A percentile compares a stretch with the other conserved stretches of the same genome.
phyloP scores from a whole-genome alignment of 2,797 vertebrate species.

The Gymnoscopelus microlampas region DNA sequence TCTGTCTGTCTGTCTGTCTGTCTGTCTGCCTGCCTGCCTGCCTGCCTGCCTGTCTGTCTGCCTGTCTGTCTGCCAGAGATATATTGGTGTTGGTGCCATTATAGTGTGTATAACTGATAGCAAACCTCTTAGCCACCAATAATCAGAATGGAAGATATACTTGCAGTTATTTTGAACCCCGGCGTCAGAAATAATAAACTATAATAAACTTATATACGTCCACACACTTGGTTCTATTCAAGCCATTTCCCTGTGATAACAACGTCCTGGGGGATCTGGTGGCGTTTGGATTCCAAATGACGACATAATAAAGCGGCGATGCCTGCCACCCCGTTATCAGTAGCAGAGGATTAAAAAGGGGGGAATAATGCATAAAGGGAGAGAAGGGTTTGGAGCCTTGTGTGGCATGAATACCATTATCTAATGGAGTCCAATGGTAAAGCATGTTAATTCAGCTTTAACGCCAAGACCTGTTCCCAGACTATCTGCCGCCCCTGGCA shows the following conservation, averaged over 20 bases:
- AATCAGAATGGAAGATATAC: slow-evolving; percentile 70
- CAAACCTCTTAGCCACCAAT: slow-evolving; percentile 58
- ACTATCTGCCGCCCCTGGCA: slow-evolving; percentile 81
- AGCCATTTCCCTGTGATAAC: slow-evolving; percentile 81
- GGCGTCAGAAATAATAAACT: slow-evolving; percentile 80
- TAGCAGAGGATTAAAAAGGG: slow-evolving; percentile 77
- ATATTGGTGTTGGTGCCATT: slow-evolving; percentile 79
- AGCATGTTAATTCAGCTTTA: slow-evolving; percentile 82
- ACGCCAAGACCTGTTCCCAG: slow-evolving; percentile 81
- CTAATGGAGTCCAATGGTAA: slow-evolving; percentile 81
- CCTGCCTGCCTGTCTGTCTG: too few species aligned
- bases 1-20: too few species aligned
- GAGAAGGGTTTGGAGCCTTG: slow-evolving; percentile 80
- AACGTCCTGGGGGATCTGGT: slow-evolving; percentile 68
- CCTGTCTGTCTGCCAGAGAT: slow-evolving; percentile 7
- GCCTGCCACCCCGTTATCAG: slow-evolving; percentile 78
- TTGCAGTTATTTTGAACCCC: slow-evolving; percentile 81
- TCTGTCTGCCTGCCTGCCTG: too few species aligned
- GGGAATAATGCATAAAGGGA: slow-evolving; percentile 74
- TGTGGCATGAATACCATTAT: slow-evolving; percentile 88
- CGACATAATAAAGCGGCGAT: slow-evolving; percentile 81
- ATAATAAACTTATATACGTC: slow-evolving; percentile 71
- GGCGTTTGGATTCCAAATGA: slow-evolving; percentile 81
- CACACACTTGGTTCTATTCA: slow-evolving; percentile 81
- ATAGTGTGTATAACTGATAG: slow-evolving; percentile 76